Conservation (phyloP, 2,888 invertebrate species). For the Nomada hirtipes region DNA sequence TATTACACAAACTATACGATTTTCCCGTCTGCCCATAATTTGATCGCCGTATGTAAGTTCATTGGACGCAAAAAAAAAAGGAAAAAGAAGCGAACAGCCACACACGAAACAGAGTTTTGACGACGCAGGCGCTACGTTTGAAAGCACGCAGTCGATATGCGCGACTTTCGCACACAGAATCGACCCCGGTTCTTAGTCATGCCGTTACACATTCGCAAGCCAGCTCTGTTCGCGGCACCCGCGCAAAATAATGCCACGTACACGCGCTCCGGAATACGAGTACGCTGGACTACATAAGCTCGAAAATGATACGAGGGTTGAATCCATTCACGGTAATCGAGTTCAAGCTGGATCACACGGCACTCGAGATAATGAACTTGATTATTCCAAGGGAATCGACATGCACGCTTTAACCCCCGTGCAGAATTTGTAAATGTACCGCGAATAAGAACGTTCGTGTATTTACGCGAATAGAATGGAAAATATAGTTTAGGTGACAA, state of each 20-base stretch:
- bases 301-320: background rate
- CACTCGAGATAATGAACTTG: too few relatives aligned
- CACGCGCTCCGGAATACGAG: background rate
- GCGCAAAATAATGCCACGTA: conserved; percentile 35
- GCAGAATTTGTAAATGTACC: too few relatives aligned
- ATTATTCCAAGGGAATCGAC: too few relatives aligned
- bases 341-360: background rate
- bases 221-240: conserved; percentile 38
- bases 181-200: conserved; percentile 68
- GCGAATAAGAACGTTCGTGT: too few relatives aligned
- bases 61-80: background rate
- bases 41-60: too few relatives aligned
- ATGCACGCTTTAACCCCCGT: too few relatives aligned
- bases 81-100: conserved; percentile 22
- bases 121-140: conserved; percentile 71
- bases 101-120: conserved; percentile 18
- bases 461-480: too few relatives aligned
- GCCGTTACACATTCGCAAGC: conserved; percentile 27
- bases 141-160: conserved; percentile 70
- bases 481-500: too few relatives aligned
- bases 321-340: background rate
- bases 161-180: conserved; percentile 58
- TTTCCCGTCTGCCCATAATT: too few relatives aligned
- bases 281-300: background rate
- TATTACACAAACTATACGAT: too few relatives aligned